These are phyloP conservation scores for Grantiella picta DNA, from an alignment of 2,113 vertebrate species.

Conservation along the genomic window DNA sequence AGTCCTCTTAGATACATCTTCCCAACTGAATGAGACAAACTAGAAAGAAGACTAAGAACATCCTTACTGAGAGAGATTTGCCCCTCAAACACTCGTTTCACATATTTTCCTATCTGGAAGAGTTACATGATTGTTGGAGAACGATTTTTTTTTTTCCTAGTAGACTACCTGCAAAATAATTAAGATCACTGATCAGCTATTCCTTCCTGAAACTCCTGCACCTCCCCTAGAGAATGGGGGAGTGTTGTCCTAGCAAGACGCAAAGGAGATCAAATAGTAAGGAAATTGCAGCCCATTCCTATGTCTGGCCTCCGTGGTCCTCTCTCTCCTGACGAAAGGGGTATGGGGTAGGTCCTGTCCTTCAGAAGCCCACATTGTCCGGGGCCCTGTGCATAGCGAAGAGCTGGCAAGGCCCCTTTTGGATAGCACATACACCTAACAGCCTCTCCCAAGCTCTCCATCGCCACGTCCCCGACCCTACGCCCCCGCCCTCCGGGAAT, in stretches of 20 bases:
- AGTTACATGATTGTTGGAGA: background rate
- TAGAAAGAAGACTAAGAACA: background rate
- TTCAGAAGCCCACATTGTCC: background rate
- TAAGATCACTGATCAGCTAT: background rate
- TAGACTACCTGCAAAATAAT: background rate
- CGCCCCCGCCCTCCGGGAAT: background rate
- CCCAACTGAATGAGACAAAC: background rate
- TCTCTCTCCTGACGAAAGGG: background rate
- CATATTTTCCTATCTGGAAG: background rate
- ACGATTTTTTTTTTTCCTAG: background rate
- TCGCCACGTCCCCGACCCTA: slow-evolving; percentile 39
- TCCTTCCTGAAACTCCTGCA: background rate
- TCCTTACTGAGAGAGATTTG: background rate
- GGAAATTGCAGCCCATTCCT: background rate
- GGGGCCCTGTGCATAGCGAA: background rate
- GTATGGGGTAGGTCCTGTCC: background rate
- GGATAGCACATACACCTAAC: background rate
- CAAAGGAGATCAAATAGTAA: background rate
- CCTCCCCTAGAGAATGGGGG: background rate
- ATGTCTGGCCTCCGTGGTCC: background rate
- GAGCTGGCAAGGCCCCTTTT: background rate
- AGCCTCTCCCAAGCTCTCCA: background rate
- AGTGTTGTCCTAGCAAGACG: background rate
- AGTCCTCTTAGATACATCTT: background rate
- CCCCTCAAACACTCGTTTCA: background rate